A percentile compares a stretch with the other conserved stretches of the same genome.
These are phyloP conservation scores for Hydraecia micacea DNA, from an alignment of 2,888 invertebrate species.

Conservation along the genomic window DNA sequence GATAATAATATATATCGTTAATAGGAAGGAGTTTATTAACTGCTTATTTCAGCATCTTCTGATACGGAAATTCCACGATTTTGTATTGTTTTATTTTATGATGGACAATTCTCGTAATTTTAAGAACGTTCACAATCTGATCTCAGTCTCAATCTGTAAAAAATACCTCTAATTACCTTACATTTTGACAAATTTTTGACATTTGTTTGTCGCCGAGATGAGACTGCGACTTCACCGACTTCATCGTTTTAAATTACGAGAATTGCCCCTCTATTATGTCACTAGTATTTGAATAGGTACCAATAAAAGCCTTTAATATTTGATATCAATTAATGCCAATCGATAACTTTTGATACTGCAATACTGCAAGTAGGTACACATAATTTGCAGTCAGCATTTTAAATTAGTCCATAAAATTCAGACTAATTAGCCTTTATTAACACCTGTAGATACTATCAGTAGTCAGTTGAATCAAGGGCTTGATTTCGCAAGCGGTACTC, in stretches of 20 bases:
- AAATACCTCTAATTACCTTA: too few species aligned
- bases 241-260: too few species aligned
- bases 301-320: not conserved
- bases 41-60: not conserved
- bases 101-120: too few species aligned
- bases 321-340: conserved; percentile 3
- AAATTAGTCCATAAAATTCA: not conserved
- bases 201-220: too few species aligned
- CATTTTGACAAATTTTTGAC: too few species aligned
- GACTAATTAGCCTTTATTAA: not conserved
- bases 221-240: too few species aligned
- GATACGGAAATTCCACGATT: too few species aligned
- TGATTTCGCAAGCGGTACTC: not conserved
- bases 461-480: not conserved
- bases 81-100: not conserved
- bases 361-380: not conserved
- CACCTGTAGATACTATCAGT: not conserved
- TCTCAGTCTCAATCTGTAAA: too few species aligned
- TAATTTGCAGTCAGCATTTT: not conserved
- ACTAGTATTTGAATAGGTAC: not conserved
- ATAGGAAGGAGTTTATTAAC: not conserved
- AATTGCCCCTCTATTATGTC: not conserved
- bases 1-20: too few species aligned
- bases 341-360: not conserved
- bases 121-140: too few species aligned